Percentiles rank a stretch among this genome's conserved stretches.
phyloP scores from a whole-genome alignment of 2,113 vertebrate species.

The Hippocampus abdominalis region DNA sequence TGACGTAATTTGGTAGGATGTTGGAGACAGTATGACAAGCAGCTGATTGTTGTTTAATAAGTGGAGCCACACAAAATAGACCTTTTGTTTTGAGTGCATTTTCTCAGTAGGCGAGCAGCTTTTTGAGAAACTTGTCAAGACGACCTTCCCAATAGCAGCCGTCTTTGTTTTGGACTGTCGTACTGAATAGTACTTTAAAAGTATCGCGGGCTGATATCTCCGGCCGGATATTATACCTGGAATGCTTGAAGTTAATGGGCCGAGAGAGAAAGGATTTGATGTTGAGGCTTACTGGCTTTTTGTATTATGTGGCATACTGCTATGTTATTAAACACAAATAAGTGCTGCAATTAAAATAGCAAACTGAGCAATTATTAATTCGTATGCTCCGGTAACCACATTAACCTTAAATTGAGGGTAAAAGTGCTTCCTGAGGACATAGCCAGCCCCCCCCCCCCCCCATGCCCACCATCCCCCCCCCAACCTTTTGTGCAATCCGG shows the following conservation, averaged over 20 bases:
- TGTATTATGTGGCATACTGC: background rate
- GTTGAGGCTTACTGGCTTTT: background rate
- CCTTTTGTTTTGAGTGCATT: background rate
- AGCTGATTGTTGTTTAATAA: too few relatives aligned
- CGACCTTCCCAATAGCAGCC: background rate
- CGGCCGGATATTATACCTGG: background rate
- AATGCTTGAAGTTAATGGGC: background rate
- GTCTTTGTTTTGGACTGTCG: background rate
- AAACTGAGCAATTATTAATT: background rate
- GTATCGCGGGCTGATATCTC: background rate
- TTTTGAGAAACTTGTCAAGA: background rate
- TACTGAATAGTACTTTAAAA: background rate
- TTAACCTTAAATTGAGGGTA: slow-evolving; percentile 1
- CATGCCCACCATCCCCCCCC: too few relatives aligned
- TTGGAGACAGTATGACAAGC: too few relatives aligned
- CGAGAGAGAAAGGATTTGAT: background rate
- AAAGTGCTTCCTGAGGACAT: background rate
- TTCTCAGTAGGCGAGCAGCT: too few relatives aligned
- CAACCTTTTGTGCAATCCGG: background rate
- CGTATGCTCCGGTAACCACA: background rate
- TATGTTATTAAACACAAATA: background rate
- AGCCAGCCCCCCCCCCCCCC: background rate
- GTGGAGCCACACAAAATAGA: too few relatives aligned
- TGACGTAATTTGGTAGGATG: background rate
- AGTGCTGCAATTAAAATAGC: background rate